phyloP scores from a whole-genome alignment of 1,140 invertebrate genomes.

The Drosophila kohkoa region DNA sequence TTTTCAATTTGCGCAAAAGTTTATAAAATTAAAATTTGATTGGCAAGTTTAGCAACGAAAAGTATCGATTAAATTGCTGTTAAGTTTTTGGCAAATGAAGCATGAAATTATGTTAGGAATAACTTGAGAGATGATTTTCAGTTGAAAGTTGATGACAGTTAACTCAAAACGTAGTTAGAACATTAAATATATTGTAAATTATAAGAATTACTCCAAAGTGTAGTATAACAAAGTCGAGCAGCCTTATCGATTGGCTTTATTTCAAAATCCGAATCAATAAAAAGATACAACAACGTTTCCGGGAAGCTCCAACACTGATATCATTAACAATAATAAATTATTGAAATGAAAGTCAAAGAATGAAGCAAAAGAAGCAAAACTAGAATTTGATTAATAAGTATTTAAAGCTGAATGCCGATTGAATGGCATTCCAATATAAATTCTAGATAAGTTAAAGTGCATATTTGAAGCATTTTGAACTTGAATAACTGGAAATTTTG shows the following conservation, averaged over 20 bases:
- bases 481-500: constrained; percentile 8
- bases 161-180: background rate
- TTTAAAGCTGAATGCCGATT: background rate
- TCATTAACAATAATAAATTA: background rate
- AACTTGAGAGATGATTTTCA: constrained; percentile 7
- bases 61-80: constrained; percentile 17
- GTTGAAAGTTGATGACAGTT: background rate
- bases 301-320: constrained; percentile 4
- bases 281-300: background rate
- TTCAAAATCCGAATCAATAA: background rate
- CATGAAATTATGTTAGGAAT: background rate
- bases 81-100: constrained; percentile 2
- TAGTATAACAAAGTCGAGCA: background rate
- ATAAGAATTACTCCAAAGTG: background rate
- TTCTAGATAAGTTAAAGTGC: constrained; percentile 19
- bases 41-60: constrained; percentile 10
- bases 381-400: constrained; percentile 13
- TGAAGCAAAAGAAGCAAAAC: constrained; percentile 1
- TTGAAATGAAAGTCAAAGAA: constrained; percentile 4
- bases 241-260: background rate
- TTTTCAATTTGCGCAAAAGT: constrained; percentile 40
- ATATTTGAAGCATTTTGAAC: constrained; percentile 12
- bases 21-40: constrained; percentile 5
- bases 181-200: background rate
- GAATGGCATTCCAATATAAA: background rate